Conservation (phyloP, 2,797 vertebrate genomes). For the Spinibarbus caldwelli region DNA sequence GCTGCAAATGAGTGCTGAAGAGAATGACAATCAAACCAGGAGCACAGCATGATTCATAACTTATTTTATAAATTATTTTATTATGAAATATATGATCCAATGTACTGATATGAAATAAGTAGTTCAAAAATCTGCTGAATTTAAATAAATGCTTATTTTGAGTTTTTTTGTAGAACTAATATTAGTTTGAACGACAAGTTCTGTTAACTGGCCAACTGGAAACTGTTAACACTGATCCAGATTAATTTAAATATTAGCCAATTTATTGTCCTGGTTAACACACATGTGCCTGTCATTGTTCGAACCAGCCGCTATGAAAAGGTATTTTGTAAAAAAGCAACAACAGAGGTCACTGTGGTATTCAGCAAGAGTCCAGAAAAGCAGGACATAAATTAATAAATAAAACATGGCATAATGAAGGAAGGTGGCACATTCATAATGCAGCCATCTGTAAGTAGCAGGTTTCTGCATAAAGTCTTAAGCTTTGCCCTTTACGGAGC, state of each 20-base stretch:
- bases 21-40: background rate
- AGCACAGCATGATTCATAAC: background rate
- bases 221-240: background rate
- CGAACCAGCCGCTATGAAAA: too few relatives aligned
- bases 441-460: constrained; percentile 56
- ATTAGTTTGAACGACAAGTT: background rate
- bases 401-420: constrained; percentile 26
- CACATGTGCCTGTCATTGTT: too few relatives aligned
- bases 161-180: too few relatives aligned
- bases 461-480: constrained; percentile 50
- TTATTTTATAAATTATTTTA: background rate
- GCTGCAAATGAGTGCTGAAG: background rate
- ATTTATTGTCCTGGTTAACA: too few relatives aligned
- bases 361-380: constrained; percentile 10
- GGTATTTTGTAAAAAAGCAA: constrained; percentile 2
- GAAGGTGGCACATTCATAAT: constrained; percentile 30
- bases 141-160: background rate
- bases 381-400: constrained; percentile 7
- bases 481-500: constrained; percentile 28
- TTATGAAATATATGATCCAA: too few relatives aligned
- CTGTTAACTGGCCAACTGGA: background rate
- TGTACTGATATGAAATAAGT: too few relatives aligned
- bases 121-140: background rate
- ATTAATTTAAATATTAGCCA: background rate
- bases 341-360: constrained; percentile 5